Conservation (phyloP, 2,797 vertebrate species). For the Acipenser transmontanus region DNA sequence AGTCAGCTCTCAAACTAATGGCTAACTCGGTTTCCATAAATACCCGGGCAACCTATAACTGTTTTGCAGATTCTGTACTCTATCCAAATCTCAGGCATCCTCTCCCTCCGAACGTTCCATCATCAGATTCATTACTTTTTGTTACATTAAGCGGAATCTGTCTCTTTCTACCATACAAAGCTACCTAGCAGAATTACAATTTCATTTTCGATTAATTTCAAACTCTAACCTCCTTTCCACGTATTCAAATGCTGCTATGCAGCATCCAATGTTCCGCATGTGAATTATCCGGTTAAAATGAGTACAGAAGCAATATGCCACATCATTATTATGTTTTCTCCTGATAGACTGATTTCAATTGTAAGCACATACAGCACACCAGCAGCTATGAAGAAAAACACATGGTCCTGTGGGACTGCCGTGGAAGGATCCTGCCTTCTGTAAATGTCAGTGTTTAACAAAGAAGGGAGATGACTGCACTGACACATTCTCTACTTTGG, state of each 20-base stretch:
- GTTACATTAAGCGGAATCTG: background rate
- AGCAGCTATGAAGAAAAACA: background rate
- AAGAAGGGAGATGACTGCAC: background rate
- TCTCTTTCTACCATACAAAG: no score
- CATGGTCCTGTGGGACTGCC: background rate
- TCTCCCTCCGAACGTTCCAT: no score
- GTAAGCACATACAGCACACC: background rate
- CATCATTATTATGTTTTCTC: background rate
- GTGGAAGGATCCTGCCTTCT: background rate
- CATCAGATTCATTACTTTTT: background rate
- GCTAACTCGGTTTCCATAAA: no score
- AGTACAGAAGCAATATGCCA: background rate
- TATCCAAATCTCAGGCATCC: no score
- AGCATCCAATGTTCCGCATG: background rate
- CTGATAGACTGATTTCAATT: background rate
- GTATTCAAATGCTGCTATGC: no score
- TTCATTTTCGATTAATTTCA: background rate
- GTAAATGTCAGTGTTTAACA: constrained; percentile 18
- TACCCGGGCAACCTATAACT: no score
- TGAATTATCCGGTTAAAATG: background rate
- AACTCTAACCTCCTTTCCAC: no score
- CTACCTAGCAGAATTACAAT: background rate
- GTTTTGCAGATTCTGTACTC: no score
- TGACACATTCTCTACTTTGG: constrained; percentile 1
- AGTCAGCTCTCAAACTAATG: no score